Conservation (phyloP, 2,888 invertebrate genomes). For the Drosophila merina region DNA sequence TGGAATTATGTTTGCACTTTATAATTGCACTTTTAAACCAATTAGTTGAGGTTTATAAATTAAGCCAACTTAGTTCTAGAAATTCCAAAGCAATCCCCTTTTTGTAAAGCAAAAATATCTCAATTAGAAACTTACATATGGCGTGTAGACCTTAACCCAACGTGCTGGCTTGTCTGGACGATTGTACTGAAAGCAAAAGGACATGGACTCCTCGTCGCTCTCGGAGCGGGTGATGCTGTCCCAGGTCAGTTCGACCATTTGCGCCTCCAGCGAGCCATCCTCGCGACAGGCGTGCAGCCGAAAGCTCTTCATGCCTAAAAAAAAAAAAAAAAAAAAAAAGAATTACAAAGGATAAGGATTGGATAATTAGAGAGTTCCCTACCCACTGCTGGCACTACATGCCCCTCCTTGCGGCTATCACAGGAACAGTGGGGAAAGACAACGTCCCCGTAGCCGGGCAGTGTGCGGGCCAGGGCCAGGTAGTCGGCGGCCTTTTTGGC, state of each 20-base stretch:
- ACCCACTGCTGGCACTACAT: slow-evolving; percentile 91
- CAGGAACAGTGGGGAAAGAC: slow-evolving; percentile 97
- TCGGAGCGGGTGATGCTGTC: slow-evolving; percentile 92
- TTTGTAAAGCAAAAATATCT: too few relatives aligned
- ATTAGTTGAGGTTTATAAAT: not conserved
- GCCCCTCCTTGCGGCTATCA: slow-evolving; percentile 94
- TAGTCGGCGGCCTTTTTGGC: slow-evolving; percentile 94
- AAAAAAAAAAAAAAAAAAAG: not conserved
- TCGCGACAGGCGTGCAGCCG: slow-evolving; percentile 93
- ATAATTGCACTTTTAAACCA: not conserved
- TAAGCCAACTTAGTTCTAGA: not conserved
- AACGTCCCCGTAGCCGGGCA: slow-evolving; percentile 96
- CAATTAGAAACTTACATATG: slow-evolving; percentile 89
- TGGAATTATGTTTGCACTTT: not conserved
- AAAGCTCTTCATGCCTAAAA: slow-evolving; percentile 86
- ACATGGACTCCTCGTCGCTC: slow-evolving; percentile 96
- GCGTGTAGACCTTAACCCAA: slow-evolving; percentile 94
- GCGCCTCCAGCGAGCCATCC: slow-evolving; percentile 91
- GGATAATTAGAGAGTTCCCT: slow-evolving; percentile 70
- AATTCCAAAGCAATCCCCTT: too few relatives aligned
- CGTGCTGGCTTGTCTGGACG: slow-evolving; percentile 91
- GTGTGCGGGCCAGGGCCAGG: slow-evolving; percentile 91
- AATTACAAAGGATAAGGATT: not conserved
- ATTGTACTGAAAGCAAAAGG: slow-evolving; percentile 94
- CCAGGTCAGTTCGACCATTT: slow-evolving; percentile 94